Evolutionary conservation across 1,140 invertebrate species (phyloP).

Genomic region (Bathynomus jamesi): DNA sequence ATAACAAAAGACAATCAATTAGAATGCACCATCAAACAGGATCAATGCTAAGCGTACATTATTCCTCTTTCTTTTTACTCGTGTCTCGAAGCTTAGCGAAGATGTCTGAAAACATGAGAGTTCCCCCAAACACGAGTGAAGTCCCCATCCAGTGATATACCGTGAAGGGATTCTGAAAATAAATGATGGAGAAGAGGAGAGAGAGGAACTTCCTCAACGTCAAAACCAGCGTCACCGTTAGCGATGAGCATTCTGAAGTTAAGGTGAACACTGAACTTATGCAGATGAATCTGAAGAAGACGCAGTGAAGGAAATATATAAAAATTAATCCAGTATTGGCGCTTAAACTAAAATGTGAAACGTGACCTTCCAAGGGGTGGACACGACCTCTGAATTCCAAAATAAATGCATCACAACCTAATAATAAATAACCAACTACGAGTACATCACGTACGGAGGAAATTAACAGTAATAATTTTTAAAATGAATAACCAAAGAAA

Average conservation of each 20-base stretch:
- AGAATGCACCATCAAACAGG: background rate
- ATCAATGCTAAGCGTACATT: background rate
- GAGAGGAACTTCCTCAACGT: constrained; percentile 93
- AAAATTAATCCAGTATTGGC: too few species aligned
- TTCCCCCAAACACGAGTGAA: constrained; percentile 81
- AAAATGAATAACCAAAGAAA: too few species aligned
- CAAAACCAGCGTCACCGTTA: constrained; percentile 91
- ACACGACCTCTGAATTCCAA: too few species aligned
- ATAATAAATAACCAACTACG: too few species aligned
- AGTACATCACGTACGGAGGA: too few species aligned
- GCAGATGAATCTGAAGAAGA: constrained; percentile 62
- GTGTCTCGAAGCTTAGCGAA: constrained; percentile 9
- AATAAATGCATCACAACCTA: too few species aligned
- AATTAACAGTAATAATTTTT: too few species aligned
- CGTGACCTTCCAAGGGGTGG: too few species aligned
- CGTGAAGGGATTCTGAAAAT: constrained; percentile 92
- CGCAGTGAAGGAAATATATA: too few species aligned
- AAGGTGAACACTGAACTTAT: constrained; percentile 89
- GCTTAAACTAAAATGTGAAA: too few species aligned
- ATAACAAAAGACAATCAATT: too few species aligned
- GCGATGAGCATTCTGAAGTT: constrained; percentile 84
- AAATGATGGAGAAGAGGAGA: constrained; percentile 87
- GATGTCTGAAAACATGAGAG: constrained; percentile 80
- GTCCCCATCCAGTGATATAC: constrained; percentile 87
- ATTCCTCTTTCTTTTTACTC: background rate